phyloP scores from a whole-genome alignment of 2,888 invertebrate genomes.

The Aplocera efformata region DNA sequence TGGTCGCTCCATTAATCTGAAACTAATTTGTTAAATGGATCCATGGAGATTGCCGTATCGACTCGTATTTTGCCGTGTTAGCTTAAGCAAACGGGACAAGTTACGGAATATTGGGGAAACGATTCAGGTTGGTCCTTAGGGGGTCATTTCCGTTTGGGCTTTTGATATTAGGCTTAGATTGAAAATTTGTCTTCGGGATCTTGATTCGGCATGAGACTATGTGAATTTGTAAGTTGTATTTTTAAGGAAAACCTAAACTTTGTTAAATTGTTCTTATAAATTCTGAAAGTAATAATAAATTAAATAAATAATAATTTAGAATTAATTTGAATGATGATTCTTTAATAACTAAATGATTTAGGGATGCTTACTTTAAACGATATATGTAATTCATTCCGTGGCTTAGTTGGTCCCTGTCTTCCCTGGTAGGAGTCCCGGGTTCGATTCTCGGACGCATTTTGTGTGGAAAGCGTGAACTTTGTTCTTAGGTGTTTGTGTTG shows the following conservation, averaged over 20 bases:
- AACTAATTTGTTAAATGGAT: conserved; percentile 49
- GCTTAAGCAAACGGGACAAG: conserved; percentile 27
- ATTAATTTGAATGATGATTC: too few relatives aligned
- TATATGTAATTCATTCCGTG: too few relatives aligned
- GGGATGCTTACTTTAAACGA: too few relatives aligned
- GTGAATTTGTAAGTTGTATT: neutral
- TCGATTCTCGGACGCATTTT: too few relatives aligned
- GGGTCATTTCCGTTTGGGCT: conserved; percentile 6
- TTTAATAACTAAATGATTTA: too few relatives aligned
- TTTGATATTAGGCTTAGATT: neutral
- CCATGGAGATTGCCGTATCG: conserved; percentile 30
- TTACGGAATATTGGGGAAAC: conserved; percentile 25
- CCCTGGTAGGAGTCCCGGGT: too few relatives aligned
- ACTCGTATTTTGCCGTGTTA: conserved; percentile 35
- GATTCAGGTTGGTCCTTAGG: conserved; percentile 14
- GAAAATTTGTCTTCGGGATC: neutral
- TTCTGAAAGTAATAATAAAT: too few relatives aligned
- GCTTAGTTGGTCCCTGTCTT: too few relatives aligned
- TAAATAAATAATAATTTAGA: too few relatives aligned
- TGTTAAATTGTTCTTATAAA: neutral
- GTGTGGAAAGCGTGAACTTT: too few relatives aligned
- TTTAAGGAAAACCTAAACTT: too few relatives aligned
- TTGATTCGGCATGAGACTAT: neutral
- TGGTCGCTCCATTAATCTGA: conserved; percentile 39
- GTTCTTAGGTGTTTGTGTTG: too few relatives aligned